A percentile compares a stretch with the other conserved stretches of the same genome.
Evolutionary conservation across 30 jellyfish, hydroid and myxozoan species (phyloP).

Genomic region (Turritopsis rubra): DNA sequence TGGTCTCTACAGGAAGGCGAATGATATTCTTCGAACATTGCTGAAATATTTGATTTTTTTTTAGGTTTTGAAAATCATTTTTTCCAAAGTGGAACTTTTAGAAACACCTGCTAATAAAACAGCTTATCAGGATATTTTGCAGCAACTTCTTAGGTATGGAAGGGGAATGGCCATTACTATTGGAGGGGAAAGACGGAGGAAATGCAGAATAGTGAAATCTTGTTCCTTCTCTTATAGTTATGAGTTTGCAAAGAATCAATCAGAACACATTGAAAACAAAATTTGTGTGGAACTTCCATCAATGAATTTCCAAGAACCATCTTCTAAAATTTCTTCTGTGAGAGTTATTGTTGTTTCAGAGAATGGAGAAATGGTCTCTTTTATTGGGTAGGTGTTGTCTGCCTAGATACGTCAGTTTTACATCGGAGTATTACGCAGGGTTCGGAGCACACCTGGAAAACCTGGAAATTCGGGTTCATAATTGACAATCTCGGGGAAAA

Average conservation of each 20-base stretch:
- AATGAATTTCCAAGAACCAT: background rate
- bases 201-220: background rate
- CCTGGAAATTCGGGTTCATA: too few relatives aligned
- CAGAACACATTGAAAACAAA: background rate
- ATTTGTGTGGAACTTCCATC: background rate
- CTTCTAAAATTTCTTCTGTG: background rate
- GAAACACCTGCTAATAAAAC: background rate
- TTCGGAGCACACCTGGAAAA: background rate
- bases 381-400: background rate
- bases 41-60: background rate
- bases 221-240: background rate
- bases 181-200: too few relatives aligned
- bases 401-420: background rate
- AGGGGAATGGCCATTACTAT: background rate
- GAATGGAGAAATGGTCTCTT: background rate
- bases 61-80: background rate
- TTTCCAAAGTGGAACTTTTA: background rate
- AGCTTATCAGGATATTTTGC: background rate
- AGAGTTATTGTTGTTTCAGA: background rate
- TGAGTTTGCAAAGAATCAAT: background rate
- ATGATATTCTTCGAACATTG: background rate
- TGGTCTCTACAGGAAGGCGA: too few relatives aligned
- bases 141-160: background rate
- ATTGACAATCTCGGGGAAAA: too few relatives aligned
- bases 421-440: too few relatives aligned